Evolutionary conservation across 2,797 vertebrate genomes (phyloP), one percentile per base, ranked within the genome.

Genomic region (Oreortyx pictus): DNA sequence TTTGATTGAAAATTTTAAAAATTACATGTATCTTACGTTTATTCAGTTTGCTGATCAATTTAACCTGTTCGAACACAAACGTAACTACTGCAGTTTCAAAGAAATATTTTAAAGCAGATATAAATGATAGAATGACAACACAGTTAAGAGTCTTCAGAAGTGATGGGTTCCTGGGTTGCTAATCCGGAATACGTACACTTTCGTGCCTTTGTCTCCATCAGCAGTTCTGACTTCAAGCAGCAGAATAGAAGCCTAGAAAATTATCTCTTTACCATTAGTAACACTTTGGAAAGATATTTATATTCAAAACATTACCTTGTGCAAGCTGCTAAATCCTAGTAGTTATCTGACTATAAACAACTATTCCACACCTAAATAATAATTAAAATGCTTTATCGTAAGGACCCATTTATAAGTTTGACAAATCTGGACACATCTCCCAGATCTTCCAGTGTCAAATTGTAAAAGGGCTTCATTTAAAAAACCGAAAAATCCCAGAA

Each of bases 221-320:
- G 99, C 99, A 99, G 99, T 98, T 99, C 99, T 99, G 99, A 99
- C 99, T 99, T 99, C 99, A 99, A 99, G 99, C 99, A 99, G 99
- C 99, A 99, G 99, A 99, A 99, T 99, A 99, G 99, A 99, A 99
- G 99, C 99, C 99, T 99, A 99, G 99, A 99, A 99, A 99, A 99
- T 99, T 98, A 98, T 98, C 99, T 99, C 99, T 99, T 99, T 99
- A 99, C 99, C 99, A 99, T 99, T 99, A 99, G 99, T 99, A 99
- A 99, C 99, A 99, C 99, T 99, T 99, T 99, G 99, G 98, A 99
- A 99, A 99, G 98, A 99, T 98, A 98, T 99, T 98, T 98, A 98
- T 99, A 99, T 98, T 99, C 98, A 99, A 99, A 99, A 99, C 98
- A 99, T 99, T 99, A 99, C 98, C 99, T 99, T 98, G 99, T 98